Evolutionary conservation across 2,113 vertebrate species (phyloP).

Genomic region (Lepisosteus osseus): DNA sequence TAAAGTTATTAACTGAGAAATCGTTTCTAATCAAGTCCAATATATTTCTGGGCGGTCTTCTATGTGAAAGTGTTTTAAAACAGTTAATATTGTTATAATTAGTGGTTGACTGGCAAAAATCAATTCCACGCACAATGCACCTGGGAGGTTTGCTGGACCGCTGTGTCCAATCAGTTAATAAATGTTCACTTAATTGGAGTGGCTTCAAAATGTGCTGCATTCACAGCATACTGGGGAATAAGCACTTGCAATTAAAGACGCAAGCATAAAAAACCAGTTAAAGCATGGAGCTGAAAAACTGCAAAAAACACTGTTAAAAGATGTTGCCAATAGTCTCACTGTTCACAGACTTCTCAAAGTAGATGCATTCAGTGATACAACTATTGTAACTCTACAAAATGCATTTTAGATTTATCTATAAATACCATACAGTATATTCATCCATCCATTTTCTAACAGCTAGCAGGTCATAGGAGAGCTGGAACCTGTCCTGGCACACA

Average conservation of each 20-base stretch:
- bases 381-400: too few relatives aligned
- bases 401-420: too few relatives aligned
- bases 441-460: too few relatives aligned
- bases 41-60: conserved; percentile 10
- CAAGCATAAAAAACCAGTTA: too few relatives aligned
- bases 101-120: conserved; percentile 41
- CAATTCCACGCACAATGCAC: conserved; percentile 40
- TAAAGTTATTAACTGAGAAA: conserved; percentile 14
- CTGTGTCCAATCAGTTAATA: conserved; percentile 33
- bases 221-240: conserved; percentile 28
- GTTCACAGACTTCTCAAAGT: too few relatives aligned
- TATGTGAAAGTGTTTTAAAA: conserved; percentile 24
- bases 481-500: too few relatives aligned
- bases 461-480: too few relatives aligned
- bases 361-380: too few relatives aligned
- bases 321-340: too few relatives aligned
- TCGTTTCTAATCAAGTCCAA: conserved; percentile 32
- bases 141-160: conserved; percentile 17
- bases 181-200: conserved; percentile 21
- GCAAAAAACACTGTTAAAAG: too few relatives aligned
- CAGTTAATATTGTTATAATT: conserved; percentile 47
- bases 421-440: too few relatives aligned
- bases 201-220: conserved; percentile 30
- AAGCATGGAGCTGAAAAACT: too few relatives aligned
- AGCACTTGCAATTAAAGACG: background rate